phyloP scores from a whole-genome alignment of 2,113 vertebrate species.

The Embiotoca jacksoni region DNA sequence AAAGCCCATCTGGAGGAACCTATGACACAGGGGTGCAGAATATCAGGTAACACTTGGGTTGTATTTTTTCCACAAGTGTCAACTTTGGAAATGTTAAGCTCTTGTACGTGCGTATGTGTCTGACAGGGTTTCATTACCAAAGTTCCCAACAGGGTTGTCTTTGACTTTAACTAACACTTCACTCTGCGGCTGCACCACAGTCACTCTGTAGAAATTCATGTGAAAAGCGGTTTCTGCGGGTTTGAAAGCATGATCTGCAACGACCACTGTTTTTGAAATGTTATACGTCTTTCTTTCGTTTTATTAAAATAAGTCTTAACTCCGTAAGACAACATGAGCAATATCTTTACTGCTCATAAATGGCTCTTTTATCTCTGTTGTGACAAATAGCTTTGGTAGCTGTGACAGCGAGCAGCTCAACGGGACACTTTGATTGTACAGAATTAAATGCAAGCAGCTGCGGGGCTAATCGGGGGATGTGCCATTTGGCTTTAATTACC shows the following conservation, averaged over 20 bases:
- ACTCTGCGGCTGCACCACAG: slow-evolving; percentile 26
- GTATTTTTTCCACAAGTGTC: slow-evolving; percentile 71
- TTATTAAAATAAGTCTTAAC: slow-evolving; percentile 10
- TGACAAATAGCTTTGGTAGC: slow-evolving; percentile 75
- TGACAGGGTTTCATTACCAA: slow-evolving; percentile 58
- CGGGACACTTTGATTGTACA: slow-evolving; percentile 71
- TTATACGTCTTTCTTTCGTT: slow-evolving; percentile 14
- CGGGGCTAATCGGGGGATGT: slow-evolving; percentile 55
- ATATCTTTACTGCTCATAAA: slow-evolving; percentile 51
- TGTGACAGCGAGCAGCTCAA: slow-evolving; percentile 66
- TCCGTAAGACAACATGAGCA: slow-evolving; percentile 46
- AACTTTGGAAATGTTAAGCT: slow-evolving; percentile 71
- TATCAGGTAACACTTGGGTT: slow-evolving; percentile 77
- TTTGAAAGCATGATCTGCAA: slow-evolving; percentile 11
- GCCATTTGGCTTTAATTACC: slow-evolving; percentile 80
- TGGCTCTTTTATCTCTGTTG: slow-evolving; percentile 64
- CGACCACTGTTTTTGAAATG: slow-evolving; percentile 38
- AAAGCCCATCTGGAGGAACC: slow-evolving; percentile 74
- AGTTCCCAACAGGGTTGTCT: slow-evolving; percentile 48
- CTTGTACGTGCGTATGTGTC: slow-evolving; percentile 48
- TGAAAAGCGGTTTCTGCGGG: slow-evolving; percentile 48
- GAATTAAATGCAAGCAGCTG: slow-evolving; percentile 77
- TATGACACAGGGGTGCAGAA: slow-evolving; percentile 76
- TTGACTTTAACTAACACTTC: slow-evolving; percentile 43
- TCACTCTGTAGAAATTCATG: slow-evolving; percentile 13